A percentile compares a stretch with the other conserved stretches of the same genome.
Conservation (phyloP, 1,140 invertebrate genomes). For the Olivierus martensii region DNA sequence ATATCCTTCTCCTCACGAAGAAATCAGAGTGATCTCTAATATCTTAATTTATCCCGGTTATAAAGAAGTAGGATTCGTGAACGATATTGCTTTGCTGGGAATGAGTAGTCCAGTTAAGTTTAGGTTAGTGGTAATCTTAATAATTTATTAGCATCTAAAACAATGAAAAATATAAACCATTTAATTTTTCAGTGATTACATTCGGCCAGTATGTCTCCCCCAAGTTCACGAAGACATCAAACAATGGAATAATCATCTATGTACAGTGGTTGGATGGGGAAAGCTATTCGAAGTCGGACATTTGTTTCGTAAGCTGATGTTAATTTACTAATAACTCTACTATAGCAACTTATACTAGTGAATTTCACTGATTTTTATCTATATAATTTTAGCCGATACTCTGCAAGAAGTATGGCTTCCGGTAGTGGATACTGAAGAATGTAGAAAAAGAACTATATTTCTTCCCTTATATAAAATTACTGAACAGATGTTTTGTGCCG, state of each 20-base stretch:
- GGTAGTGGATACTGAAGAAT: conserved; percentile 62
- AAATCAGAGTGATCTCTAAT: conserved; percentile 41
- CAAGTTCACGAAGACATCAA: conserved; percentile 23
- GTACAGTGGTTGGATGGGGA: conserved; percentile 67
- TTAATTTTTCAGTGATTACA: conserved; percentile 40
- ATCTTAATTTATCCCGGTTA: conserved; percentile 60
- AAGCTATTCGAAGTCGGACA: conserved; percentile 61
- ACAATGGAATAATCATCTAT: conserved; percentile 36
- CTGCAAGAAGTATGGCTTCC: conserved; percentile 72
- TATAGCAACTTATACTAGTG: too few species aligned
- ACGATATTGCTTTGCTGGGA: conserved; percentile 59
- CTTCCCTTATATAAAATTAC: conserved; percentile 52
- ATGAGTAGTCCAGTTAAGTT: conserved; percentile 45
- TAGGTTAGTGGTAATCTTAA: conserved; percentile 25
- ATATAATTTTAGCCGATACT: conserved; percentile 53
- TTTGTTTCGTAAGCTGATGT: conserved; percentile 68
- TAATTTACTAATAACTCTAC: too few species aligned
- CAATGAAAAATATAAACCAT: not conserved
- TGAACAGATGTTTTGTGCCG: conserved; percentile 79
- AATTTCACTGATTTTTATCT: too few species aligned
- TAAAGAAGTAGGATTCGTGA: conserved; percentile 56
- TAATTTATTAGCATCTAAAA: not conserved
- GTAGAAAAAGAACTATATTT: conserved; percentile 58
- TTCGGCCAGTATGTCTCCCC: conserved; percentile 54
- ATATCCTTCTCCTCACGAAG: conserved; percentile 59